Evolutionary conservation across 2,888 invertebrate species (phyloP), one percentile per base, ranked within the genome.

Genomic region (Drosophila picticornis): DNA sequence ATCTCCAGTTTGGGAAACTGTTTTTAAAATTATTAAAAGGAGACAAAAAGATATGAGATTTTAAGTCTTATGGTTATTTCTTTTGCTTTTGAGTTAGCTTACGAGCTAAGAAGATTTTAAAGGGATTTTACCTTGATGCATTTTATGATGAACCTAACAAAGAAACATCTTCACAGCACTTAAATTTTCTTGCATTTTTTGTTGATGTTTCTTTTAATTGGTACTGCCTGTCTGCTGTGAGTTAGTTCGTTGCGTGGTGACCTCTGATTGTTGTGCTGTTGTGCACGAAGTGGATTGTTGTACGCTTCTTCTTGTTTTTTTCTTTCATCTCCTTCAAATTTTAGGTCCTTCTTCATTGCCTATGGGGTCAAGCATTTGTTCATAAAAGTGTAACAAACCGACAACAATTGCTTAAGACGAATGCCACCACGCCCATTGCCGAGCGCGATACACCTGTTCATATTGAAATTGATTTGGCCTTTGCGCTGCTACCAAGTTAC

Each of bases 311-410:
- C 64, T 11, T 38, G 27, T 13, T 6, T 29, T 13, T 10, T 19
- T n/a, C 19, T 19, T 53, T 40, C 38, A 60, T 58, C 51, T 36
- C 29, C 48, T 40, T 43, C 27, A 22, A 31, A 38, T 51, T 60
- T 66, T 60, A 48, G 27, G 57, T 43, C 43, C 59, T 62, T 73
- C 75, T 84, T 67, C 65, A 53, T 76, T 81, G 75, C 74, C 87
- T 89, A 87, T 76, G 73, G 89, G 85, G 89, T 89, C 85, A 87
- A 87, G 84, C 77, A 67, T 65, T 73, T 67, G 62, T 58, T 58
- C 72, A 69, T 48, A 70, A 80, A 67, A 76, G 76, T 75, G 74
- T 77, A 81, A 75, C 84, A 72, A 84, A 76, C 71, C 72, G 75
- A 84, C 75, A 82, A 82, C 80, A 89, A 84, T 89, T 89, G 80